Percentiles rank a stretch among this genome's conserved stretches.
Conservation (phyloP, 1,140 invertebrate species). For the Zaprionus nigranus region DNA sequence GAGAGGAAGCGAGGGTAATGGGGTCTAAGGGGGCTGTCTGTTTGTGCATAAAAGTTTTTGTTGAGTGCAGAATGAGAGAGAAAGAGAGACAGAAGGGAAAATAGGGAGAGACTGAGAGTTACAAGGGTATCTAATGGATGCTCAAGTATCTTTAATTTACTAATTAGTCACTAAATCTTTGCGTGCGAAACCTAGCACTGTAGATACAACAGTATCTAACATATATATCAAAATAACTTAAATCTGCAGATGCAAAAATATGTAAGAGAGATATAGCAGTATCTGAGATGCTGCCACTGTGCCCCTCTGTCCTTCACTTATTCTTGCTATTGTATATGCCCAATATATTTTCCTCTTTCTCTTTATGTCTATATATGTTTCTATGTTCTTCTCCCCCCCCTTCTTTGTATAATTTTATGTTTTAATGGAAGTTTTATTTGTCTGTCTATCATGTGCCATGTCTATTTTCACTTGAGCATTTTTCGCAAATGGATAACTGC, state of each 20-base stretch:
- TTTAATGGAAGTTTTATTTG: constrained; percentile 21
- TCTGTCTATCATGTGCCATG: neutral
- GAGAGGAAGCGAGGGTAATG: no score
- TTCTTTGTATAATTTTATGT: neutral
- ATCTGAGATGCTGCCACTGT: no score
- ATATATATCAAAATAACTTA: no score
- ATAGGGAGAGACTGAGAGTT: neutral
- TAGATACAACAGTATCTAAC: no score
- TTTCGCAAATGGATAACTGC: constrained; percentile 35
- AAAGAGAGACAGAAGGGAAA: neutral
- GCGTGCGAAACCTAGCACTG: no score
- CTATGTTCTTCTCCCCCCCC: neutral
- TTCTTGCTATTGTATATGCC: no score
- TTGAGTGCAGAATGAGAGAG: constrained; percentile 6
- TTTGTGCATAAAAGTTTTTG: constrained; percentile 35
- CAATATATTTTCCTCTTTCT: neutral
- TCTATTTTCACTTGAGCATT: constrained; percentile 16
- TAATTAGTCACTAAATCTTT: no score
- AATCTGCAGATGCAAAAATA: no score
- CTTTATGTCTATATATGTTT: neutral
- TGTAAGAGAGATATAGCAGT: no score
- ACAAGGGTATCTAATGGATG: no score
- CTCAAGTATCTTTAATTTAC: no score
- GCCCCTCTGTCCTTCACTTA: no score
- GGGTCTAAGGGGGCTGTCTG: constrained; percentile 9